Evolutionary conservation across 2,888 invertebrate genomes (phyloP), one percentile per base, ranked within the genome.

Genomic region (Steinernema scapterisci): DNA sequence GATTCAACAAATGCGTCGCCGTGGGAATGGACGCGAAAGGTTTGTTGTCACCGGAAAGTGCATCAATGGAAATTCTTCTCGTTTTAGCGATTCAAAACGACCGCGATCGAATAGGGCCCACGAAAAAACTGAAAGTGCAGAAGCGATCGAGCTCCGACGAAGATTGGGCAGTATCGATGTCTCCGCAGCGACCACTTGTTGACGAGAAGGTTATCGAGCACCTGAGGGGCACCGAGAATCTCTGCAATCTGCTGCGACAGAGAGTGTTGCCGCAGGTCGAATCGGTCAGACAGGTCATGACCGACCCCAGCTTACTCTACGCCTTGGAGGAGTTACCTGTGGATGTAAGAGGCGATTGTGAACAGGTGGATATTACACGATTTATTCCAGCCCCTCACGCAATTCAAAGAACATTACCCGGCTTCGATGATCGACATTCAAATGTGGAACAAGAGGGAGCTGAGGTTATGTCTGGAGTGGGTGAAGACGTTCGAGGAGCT

Each of bases 21-120:
- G 86, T 86, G 25, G 86, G 86, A 13, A 86, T 86, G 86, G 86
- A 86, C 73, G 85, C 86, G n/a, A 83, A 85, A 82, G 85, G 84
- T 85, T 16, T 72, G 77, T 51, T 19, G 19, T 19, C 46, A 13
- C 27, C 23, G 16, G 70, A 21, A n/a, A 11, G 23, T 31, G 6
- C 13, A 25, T 27, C 21, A n/a, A 44, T 27, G 31, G n/a, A 56
- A 27, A 31, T 16, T 51, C 56, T 25, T 38, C 19, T n/a, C n/a
- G 25, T 81, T 84, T 75, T 80, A 85, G 86, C 86, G 9, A 86
- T 86, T 63, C 86, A 86, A 82, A 86, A 86, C 78, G 86, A 86
- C 73, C 83, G 86, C 11, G 86, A 86, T 70, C 75, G 86, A 38
- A 87, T 86, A 63, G 86, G 86, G 0, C 86, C 86, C 38, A 86